Base-by-base conservation (phyloP, 2,888 invertebrate genomes). In the Acronicta psi region DNA sequence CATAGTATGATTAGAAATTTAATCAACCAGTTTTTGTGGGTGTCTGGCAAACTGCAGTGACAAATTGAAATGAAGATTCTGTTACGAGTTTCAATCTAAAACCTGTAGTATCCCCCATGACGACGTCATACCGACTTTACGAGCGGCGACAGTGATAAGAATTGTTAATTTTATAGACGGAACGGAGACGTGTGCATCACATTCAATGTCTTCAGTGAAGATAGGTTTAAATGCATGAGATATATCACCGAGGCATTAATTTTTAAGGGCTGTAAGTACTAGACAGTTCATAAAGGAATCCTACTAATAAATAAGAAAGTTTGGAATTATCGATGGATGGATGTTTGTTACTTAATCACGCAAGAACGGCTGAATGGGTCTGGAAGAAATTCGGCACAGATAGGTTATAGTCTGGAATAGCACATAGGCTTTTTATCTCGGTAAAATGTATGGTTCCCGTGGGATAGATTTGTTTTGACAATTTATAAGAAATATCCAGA, bases 141-240 rank as follows among this genome's bases (percentile, higher is more conserved):
- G 90, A 90, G 77, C 79, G 78, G 62, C 75, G 82, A 78, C 87
- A 86, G 89, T 88, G 90, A 90, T 91, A 90, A 88, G 90, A 91
- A 91, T 90, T 86, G 90, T 91, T 91, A 91, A 91, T 91, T 89
- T 90, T 90, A 90, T 87, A 72, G 76, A 76, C 69, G 64, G 57
- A 57, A 67, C 44, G 59, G 42, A 58, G 79, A 79, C 79, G 76
- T 73, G 80, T 81, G 82, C 86, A 85, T 88, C 59, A 59, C 45
- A 64, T 73, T 72, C 69, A 69, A 74, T 60, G 64, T 63, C 57
- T 73, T 57, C 16, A 20, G 53, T 50, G 50, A 61, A 59, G 51
- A 69, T 70, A 23, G 55, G 54, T 67, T 73, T 63, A 69, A 63
- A 70, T 67, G 49, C 52, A 60, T 14, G 18, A 53, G 44, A 23